These are phyloP conservation scores for Eremobia ochroleuca DNA, from an alignment of 2,888 invertebrate genomes.

Conservation along the genomic window DNA sequence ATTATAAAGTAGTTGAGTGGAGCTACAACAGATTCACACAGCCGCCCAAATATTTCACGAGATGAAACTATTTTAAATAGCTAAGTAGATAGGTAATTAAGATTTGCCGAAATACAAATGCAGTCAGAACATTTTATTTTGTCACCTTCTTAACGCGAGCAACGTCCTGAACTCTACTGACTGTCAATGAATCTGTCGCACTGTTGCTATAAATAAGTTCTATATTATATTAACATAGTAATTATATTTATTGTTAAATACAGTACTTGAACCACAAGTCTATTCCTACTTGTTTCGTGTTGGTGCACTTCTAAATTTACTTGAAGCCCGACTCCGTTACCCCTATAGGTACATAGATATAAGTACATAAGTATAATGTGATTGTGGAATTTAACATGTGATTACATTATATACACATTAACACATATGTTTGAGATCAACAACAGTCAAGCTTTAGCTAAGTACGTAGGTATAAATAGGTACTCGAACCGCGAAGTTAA, in stretches of 20 bases:
- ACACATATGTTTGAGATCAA: constrained; percentile 89
- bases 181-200: constrained; percentile 77
- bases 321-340: constrained; percentile 83
- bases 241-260: constrained; percentile 84
- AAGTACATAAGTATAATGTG: constrained; percentile 78
- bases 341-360: constrained; percentile 81
- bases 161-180: not conserved
- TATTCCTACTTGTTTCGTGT: constrained; percentile 87
- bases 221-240: constrained; percentile 78
- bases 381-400: constrained; percentile 89
- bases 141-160: not conserved
- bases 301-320: constrained; percentile 88
- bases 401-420: constrained; percentile 90
- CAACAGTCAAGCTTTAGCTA: constrained; percentile 89
- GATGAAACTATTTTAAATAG: not conserved
- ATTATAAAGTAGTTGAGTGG: constrained; percentile 74
- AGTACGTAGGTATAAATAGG: constrained; percentile 74
- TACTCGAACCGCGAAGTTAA: constrained; percentile 72
- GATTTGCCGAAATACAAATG: constrained; percentile 6
- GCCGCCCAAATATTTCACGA: constrained; percentile 2
- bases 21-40: constrained; percentile 78
- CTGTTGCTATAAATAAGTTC: constrained; percentile 74
- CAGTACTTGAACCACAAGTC: constrained; percentile 86
- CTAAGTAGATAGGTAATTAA: too few species aligned
- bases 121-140: not conserved